phyloP scores from a whole-genome alignment of 2,888 invertebrate genomes.

The Pseudolycoriella hygida region DNA sequence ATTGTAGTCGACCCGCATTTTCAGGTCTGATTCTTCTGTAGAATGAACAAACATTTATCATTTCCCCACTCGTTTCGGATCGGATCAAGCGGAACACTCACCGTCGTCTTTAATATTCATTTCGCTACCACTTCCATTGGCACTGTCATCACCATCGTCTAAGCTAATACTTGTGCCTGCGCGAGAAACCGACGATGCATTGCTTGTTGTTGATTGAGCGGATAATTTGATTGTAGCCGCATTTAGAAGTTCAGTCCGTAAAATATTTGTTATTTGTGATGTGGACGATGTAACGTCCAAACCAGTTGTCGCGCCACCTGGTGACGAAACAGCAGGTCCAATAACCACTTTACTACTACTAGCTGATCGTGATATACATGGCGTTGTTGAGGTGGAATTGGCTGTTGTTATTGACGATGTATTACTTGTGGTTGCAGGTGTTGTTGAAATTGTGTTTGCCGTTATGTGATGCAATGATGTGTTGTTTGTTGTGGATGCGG shows the following conservation, averaged over 20 bases:
- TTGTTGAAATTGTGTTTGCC: neutral
- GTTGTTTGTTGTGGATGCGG: constrained; percentile 1
- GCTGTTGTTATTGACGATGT: neutral
- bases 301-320: neutral
- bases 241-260: neutral
- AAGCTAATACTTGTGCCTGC: neutral
- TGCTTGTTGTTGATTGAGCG: neutral
- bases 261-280: neutral
- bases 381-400: neutral
- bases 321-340: neutral
- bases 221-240: neutral
- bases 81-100: neutral
- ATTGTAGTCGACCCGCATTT: constrained; percentile 1
- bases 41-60: neutral
- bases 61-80: too few relatives aligned
- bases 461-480: constrained; percentile 6
- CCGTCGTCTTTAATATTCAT: constrained; percentile 5
- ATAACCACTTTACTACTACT: neutral
- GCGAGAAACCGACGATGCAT: neutral
- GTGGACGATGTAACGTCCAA: neutral
- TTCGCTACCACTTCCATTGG: constrained; percentile 1
- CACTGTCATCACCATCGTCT: constrained; percentile 1
- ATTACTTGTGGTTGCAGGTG: neutral
- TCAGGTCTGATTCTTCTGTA: constrained; percentile 8
- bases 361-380: neutral